Percentiles rank a stretch among this genome's conserved stretches.
Conservation (phyloP, 1,140 invertebrate species). For the Aphelinus certus region DNA sequence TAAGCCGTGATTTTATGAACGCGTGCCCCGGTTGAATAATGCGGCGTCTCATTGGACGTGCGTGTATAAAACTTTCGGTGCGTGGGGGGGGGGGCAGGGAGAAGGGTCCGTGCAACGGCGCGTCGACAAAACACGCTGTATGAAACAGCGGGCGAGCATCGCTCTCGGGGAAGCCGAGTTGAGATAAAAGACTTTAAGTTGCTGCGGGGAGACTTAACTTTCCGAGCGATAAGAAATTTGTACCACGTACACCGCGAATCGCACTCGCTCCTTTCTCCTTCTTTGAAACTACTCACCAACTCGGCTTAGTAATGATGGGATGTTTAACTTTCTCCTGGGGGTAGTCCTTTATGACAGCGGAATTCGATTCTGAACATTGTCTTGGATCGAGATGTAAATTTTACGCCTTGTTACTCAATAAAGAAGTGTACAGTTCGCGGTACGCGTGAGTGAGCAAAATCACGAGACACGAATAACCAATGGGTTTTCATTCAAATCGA, state of each 20-base stretch:
- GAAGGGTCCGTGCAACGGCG: too few species aligned
- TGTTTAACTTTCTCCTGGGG: neutral
- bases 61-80: too few species aligned
- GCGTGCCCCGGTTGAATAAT: neutral
- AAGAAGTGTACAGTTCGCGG: too few species aligned
- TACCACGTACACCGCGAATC: slow-evolving; percentile 15
- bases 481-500: too few species aligned
- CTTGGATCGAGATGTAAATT: too few species aligned
- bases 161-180: neutral
- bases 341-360: too few species aligned
- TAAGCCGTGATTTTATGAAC: neutral
- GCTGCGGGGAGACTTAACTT: slow-evolving; percentile 10
- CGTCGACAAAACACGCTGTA: neutral
- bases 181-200: slow-evolving; percentile 14
- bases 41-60: neutral
- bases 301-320: slow-evolving; percentile 2
- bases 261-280: neutral
- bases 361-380: too few species aligned
- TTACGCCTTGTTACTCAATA: too few species aligned
- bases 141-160: neutral
- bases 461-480: too few species aligned
- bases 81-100: too few species aligned
- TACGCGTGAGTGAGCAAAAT: too few species aligned
- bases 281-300: neutral
- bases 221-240: slow-evolving; percentile 12